phyloP scores from a whole-genome alignment of 2,113 vertebrate genomes.

The Alexandromys fortis region DNA sequence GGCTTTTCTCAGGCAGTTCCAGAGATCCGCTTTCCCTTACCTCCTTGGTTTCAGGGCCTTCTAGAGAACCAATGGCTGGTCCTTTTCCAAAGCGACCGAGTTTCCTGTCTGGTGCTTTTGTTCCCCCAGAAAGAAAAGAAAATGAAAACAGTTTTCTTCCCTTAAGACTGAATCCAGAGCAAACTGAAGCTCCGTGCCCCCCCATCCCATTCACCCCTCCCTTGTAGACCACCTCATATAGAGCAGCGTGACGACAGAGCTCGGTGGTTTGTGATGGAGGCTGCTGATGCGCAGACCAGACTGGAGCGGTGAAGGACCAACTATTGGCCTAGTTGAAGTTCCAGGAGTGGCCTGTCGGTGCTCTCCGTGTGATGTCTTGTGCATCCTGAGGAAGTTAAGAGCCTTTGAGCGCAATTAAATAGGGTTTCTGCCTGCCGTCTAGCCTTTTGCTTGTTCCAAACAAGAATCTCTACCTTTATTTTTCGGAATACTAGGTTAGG shows the following conservation, averaged over 20 bases:
- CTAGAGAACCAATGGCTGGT: slow-evolving; percentile 44
- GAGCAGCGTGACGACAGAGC: slow-evolving; percentile 60
- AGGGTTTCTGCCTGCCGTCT: slow-evolving; percentile 21
- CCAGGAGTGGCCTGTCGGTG: slow-evolving; percentile 58
- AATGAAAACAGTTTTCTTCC: slow-evolving; percentile 67
- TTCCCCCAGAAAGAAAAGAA: slow-evolving; percentile 67
- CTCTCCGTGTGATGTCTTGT: not conserved
- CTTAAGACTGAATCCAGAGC: slow-evolving; percentile 56
- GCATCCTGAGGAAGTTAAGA: not conserved
- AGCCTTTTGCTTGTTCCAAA: slow-evolving; percentile 5
- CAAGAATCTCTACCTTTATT: not conserved
- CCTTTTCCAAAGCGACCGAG: slow-evolving; percentile 59
- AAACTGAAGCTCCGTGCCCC: slow-evolving; percentile 49
- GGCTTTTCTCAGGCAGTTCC: slow-evolving; percentile 57
- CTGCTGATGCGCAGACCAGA: slow-evolving; percentile 72
- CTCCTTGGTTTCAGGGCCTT: slow-evolving; percentile 46
- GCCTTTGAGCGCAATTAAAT: not conserved
- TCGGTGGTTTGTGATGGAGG: slow-evolving; percentile 63
- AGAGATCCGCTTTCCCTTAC: slow-evolving; percentile 63
- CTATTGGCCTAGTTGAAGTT: slow-evolving; percentile 61
- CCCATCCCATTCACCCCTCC: not conserved
- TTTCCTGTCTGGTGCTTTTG: slow-evolving; percentile 68
- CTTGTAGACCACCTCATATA: slow-evolving; percentile 39
- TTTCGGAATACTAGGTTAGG: not conserved
- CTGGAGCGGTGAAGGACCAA: slow-evolving; percentile 60